Base-by-base conservation (phyloP, 2,113 vertebrate species). In the Nannobrachium achirus region DNA sequence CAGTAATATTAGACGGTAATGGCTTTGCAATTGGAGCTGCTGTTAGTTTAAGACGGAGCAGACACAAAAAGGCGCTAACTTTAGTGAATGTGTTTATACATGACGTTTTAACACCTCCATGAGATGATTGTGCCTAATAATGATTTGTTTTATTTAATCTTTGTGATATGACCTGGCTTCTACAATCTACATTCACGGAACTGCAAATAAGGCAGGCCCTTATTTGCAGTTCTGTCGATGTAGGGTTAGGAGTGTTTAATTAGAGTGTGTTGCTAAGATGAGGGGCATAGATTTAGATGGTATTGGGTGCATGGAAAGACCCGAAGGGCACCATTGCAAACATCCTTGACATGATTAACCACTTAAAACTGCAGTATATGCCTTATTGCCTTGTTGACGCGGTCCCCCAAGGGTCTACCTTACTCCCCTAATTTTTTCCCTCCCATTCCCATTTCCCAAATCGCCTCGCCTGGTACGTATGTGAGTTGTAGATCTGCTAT, bases 1-100 rank as follows among this genome's bases (percentile, higher is more conserved):
- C 85, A 84, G 83, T 75, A 82, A 88, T 86, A 88, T 87, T 72
- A 85, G 81, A 88, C 74, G 72, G 80, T 89, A 86, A 86, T 88
- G 82, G 71, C 0, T 78, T 89, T 71, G 74, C 76, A 82, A 84
- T 82, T 90, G 85, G 79, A 82, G 89, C 79, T 81, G 73, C 73
- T 82, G 83, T 73, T 83, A 82, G 75, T 86, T 85, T 85, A 77
- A 90, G 66, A 74, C 67, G 73, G 58, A 70, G 69, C 66, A 81
- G 46, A 8, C 58, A 66, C 57, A 75, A 79, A 70, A 70, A 79
- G 60, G 10, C 14, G 79, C 38, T 59, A 70, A 64, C 73, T 89
- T 86, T 81, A 51, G 59, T 63, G 44, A 52, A 48, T 38, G 44
- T 11, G 9, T 40, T 4, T 33, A 33, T 6, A 46, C 25, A n/a